Percentiles rank a stretch among this genome's conserved stretches.
Evolutionary conservation across 2,797 vertebrate species (phyloP).

Genomic region (Spizella passerina): DNA sequence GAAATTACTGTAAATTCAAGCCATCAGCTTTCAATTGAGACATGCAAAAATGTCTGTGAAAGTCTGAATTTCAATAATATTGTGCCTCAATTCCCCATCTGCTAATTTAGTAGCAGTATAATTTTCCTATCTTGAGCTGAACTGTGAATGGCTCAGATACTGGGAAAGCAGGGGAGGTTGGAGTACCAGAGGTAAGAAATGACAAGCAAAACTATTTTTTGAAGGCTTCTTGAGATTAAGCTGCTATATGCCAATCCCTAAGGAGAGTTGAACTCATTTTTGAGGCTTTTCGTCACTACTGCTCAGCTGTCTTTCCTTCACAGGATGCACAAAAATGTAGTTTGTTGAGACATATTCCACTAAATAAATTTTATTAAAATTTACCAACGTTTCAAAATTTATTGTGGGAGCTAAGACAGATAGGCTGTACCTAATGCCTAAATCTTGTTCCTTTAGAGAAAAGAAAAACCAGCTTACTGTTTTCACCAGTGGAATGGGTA

Average conservation of each 20-base stretch:
- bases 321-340: background rate
- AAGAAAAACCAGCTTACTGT: background rate
- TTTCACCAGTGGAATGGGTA: background rate
- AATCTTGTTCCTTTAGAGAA: background rate
- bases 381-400: background rate
- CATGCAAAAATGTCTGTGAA: background rate
- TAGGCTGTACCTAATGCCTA: background rate
- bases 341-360: background rate
- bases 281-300: background rate
- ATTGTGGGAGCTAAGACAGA: background rate
- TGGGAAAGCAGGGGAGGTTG: background rate
- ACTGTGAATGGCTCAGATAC: background rate
- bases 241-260: background rate
- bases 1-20: background rate
- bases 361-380: background rate
- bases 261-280: background rate
- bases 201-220: background rate
- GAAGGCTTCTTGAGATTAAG: background rate
- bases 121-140: background rate
- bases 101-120: background rate
- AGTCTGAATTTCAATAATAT: background rate
- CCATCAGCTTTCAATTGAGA: background rate
- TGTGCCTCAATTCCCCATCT: background rate
- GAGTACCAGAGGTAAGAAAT: background rate
- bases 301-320: background rate